These are phyloP conservation scores for Sebastes baramenuke DNA, from an alignment of 2,797 vertebrate genomes.

Conservation along the genomic window DNA sequence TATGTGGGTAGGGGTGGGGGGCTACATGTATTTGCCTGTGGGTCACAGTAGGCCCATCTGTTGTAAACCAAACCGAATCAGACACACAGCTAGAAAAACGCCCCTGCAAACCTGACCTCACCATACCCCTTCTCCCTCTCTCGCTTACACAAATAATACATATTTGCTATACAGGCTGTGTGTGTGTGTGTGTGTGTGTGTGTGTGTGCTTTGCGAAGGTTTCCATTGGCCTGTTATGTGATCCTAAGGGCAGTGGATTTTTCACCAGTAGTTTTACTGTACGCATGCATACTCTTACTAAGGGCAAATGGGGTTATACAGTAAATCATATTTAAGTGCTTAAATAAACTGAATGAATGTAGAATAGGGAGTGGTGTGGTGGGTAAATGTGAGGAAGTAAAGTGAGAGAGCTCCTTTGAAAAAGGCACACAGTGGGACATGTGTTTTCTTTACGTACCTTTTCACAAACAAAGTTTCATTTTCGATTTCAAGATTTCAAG, in stretches of 20 bases:
- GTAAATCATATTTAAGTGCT: neutral
- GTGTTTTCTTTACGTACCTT: neutral
- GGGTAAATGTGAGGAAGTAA: neutral
- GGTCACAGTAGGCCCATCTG: conserved; percentile 85
- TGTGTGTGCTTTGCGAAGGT: neutral
- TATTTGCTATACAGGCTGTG: neutral
- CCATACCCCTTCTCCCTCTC: neutral
- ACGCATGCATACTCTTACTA: neutral
- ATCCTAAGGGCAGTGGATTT: neutral
- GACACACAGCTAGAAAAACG: conserved; percentile 73
- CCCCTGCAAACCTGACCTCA: conserved; percentile 55
- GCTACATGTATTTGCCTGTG: conserved; percentile 64
- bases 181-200: neutral
- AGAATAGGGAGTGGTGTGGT: neutral
- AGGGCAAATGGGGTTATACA: neutral
- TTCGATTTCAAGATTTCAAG: neutral
- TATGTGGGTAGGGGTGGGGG: conserved; percentile 17
- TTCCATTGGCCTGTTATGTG: neutral
- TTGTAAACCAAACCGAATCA: conserved; percentile 76
- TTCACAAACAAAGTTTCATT: neutral
- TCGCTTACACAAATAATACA: neutral
- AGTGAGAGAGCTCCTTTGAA: neutral
- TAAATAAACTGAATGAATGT: neutral
- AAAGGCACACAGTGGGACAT: neutral
- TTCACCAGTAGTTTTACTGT: neutral